phyloP scores from a whole-genome alignment of 2,888 invertebrate species.

The Acanthosepion lycidas region DNA sequence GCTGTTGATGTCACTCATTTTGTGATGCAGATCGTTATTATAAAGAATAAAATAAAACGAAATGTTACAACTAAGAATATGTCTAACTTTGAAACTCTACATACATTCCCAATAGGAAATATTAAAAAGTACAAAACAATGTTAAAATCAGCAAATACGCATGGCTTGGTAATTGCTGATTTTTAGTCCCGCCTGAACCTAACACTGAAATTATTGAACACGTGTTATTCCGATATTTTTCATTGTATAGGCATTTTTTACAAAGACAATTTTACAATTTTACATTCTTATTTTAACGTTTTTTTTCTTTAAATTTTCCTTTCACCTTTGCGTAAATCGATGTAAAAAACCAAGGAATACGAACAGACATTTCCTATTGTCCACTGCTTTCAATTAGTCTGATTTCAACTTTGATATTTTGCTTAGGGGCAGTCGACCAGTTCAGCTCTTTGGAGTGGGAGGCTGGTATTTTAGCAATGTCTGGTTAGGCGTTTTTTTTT shows the following conservation, averaged over 20 bases:
- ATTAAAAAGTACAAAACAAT: too few species aligned
- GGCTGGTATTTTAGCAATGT: not conserved
- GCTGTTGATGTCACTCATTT: too few species aligned
- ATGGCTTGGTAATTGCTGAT: not conserved
- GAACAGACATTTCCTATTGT: not conserved
- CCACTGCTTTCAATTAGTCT: conserved; percentile 33
- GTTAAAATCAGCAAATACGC: not conserved
- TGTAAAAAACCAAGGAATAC: not conserved
- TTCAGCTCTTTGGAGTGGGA: not conserved
- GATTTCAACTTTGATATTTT: conserved; percentile 33
- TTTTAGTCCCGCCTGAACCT: not conserved
- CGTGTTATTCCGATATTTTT: not conserved
- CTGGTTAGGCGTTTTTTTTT: not conserved
- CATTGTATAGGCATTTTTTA: not conserved
- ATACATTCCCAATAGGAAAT: not conserved
- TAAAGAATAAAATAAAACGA: too few species aligned
- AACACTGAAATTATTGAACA: not conserved
- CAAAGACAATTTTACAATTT: not conserved
- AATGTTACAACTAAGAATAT: not conserved
- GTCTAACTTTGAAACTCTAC: not conserved
- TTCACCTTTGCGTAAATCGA: not conserved
- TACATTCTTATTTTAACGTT: not conserved
- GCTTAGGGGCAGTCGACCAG: not conserved
- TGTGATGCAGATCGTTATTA: too few species aligned
- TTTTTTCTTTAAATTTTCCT: not conserved